phyloP scores from a whole-genome alignment of 2,888 invertebrate genomes.

The Volucella zonaria region DNA sequence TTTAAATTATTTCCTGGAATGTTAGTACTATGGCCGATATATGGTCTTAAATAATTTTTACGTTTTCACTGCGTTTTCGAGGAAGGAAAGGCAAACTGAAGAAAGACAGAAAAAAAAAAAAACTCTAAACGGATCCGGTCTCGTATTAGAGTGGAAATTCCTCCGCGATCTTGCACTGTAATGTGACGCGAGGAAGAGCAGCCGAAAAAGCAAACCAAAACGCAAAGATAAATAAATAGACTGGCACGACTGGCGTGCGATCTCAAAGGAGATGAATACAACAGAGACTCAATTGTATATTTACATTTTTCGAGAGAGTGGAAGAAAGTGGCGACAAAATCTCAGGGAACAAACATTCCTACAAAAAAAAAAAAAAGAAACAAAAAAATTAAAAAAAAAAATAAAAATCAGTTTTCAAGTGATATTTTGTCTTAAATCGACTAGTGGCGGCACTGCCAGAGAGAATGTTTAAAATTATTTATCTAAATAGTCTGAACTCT shows the following conservation, averaged over 20 bases:
- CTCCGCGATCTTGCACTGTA: slow-evolving; percentile 50
- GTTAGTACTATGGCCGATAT: slow-evolving; percentile 43
- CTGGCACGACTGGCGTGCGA: slow-evolving; percentile 57
- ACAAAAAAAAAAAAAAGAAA: slow-evolving; percentile 25
- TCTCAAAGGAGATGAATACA: slow-evolving; percentile 57
- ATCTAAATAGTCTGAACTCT: too few species aligned
- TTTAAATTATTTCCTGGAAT: slow-evolving; percentile 49
- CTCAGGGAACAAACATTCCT: slow-evolving; percentile 63
- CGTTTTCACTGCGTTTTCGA: slow-evolving; percentile 33
- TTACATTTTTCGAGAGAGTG: slow-evolving; percentile 69
- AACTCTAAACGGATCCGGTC: slow-evolving; percentile 30
- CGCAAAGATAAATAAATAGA: slow-evolving; percentile 73
- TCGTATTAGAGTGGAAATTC: slow-evolving; percentile 59
- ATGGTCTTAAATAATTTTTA: slow-evolving; percentile 45
- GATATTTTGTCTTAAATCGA: slow-evolving; percentile 46
- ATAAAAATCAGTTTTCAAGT: slow-evolving; percentile 45
- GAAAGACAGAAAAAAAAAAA: slow-evolving; percentile 14
- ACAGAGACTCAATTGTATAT: slow-evolving; percentile 59
- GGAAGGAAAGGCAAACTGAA: slow-evolving; percentile 23
- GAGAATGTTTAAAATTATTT: neutral
- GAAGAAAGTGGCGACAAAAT: slow-evolving; percentile 71
- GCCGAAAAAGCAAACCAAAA: slow-evolving; percentile 67
- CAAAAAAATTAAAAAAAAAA: slow-evolving; percentile 14
- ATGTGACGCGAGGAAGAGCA: slow-evolving; percentile 63
- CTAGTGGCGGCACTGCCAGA: slow-evolving; percentile 47